These are phyloP conservation scores for Slavum lentiscoides DNA, from an alignment of 2,888 invertebrate genomes.

Conservation along the genomic window DNA sequence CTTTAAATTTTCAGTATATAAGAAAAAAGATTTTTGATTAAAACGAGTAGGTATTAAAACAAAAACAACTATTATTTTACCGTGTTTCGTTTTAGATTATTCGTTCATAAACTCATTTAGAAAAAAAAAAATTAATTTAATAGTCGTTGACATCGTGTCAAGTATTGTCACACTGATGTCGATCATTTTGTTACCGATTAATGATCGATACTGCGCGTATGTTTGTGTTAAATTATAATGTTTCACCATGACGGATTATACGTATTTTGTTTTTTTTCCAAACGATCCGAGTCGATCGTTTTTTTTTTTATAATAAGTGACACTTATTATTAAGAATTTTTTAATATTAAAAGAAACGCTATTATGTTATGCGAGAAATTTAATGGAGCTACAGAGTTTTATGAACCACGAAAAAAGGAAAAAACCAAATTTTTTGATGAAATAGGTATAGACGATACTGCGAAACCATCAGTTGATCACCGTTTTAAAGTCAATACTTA, in stretches of 20 bases:
- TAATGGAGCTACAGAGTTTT: too few relatives aligned
- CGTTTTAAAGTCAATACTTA: too few relatives aligned
- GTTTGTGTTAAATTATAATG: conserved; percentile 40
- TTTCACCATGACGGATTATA: conserved; percentile 17
- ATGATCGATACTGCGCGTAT: neutral
- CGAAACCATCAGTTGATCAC: too few relatives aligned
- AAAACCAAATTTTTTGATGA: too few relatives aligned
- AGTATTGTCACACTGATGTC: neutral
- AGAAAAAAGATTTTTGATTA: neutral
- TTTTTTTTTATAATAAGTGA: too few relatives aligned
- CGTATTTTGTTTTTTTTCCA: neutral
- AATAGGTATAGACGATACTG: too few relatives aligned
- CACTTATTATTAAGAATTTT: too few relatives aligned
- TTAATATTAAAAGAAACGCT: too few relatives aligned
- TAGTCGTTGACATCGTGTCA: conserved; percentile 4
- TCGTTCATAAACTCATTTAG: conserved; percentile 2
- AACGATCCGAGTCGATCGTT: neutral
- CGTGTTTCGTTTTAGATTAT: neutral
- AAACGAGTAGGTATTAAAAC: neutral
- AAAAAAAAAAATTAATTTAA: conserved; percentile 27
- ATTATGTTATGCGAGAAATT: too few relatives aligned
- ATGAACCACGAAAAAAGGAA: too few relatives aligned
- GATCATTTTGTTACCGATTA: conserved; percentile 17
- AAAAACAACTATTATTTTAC: neutral
- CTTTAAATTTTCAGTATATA: neutral